These are phyloP conservation scores for Xanthostigma xanthostigma DNA, from an alignment of 2,888 invertebrate genomes.

Conservation along the genomic window DNA sequence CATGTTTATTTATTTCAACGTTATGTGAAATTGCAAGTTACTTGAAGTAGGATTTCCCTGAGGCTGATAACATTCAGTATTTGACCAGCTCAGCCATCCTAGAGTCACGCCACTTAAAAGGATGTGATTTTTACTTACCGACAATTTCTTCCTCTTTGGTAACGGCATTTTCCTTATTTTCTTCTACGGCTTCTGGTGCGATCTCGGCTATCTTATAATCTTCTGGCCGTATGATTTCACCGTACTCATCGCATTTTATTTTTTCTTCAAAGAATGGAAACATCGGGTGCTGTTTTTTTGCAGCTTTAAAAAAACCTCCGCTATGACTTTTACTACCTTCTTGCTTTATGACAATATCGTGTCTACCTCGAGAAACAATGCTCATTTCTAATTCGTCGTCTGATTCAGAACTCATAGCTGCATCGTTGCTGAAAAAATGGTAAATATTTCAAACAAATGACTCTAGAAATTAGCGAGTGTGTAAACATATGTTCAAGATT, in stretches of 20 bases:
- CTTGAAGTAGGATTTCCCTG: too few species aligned
- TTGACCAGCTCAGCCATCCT: too few species aligned
- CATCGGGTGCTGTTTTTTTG: slow-evolving; percentile 90
- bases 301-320: slow-evolving; percentile 72
- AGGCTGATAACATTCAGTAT: too few species aligned
- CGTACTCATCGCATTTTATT: slow-evolving; percentile 87
- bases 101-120: slow-evolving; percentile 10
- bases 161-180: slow-evolving; percentile 51
- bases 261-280: slow-evolving; percentile 90
- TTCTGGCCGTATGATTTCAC: slow-evolving; percentile 85
- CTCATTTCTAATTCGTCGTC: slow-evolving; percentile 76
- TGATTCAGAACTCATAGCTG: slow-evolving; percentile 63
- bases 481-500: too few species aligned
- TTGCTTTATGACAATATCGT: slow-evolving; percentile 76
- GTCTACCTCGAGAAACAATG: slow-evolving; percentile 61
- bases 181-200: slow-evolving; percentile 47
- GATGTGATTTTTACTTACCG: slow-evolving; percentile 34
- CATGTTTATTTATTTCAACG: too few species aligned
- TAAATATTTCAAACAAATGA: slow-evolving; percentile 21
- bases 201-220: slow-evolving; percentile 77
- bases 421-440: slow-evolving; percentile 40
- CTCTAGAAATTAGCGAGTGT: too few species aligned
- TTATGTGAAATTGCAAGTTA: too few species aligned
- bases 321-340: slow-evolving; percentile 44
- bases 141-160: slow-evolving; percentile 46